Percentiles rank a stretch among this genome's conserved stretches.
Conservation (phyloP, 2,797 vertebrate species). For the Brotogeris chrysoptera region DNA sequence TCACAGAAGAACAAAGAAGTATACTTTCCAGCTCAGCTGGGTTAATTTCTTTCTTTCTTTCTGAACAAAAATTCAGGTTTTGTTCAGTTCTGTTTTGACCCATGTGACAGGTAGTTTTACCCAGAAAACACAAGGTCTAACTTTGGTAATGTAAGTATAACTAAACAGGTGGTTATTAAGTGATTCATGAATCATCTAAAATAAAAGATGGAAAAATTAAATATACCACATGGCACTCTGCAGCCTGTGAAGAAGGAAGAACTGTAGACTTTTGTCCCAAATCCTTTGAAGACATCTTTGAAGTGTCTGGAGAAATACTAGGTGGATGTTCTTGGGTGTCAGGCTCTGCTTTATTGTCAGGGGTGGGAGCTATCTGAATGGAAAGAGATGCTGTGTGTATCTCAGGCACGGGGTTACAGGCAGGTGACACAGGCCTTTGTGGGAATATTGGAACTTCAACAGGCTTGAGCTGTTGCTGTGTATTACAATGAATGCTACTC, state of each 20-base stretch:
- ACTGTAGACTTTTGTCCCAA: conserved; percentile 72
- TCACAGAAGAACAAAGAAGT: neutral
- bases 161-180: conserved; percentile 71
- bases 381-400: conserved; percentile 84
- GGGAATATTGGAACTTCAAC: conserved; percentile 44
- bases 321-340: conserved; percentile 76
- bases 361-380: conserved; percentile 79
- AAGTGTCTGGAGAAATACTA: conserved; percentile 74
- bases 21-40: neutral
- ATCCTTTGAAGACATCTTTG: conserved; percentile 75
- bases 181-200: conserved; percentile 45
- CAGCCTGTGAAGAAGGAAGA: conserved; percentile 71
- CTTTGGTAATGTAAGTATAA: conserved; percentile 43
- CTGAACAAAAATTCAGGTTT: neutral
- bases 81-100: neutral
- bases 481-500: conserved; percentile 63
- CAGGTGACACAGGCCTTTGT: conserved; percentile 58
- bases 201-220: conserved; percentile 68
- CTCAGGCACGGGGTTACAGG: conserved; percentile 62
- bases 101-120: conserved; percentile 71
- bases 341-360: conserved; percentile 69
- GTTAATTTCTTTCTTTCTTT: neutral
- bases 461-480: conserved; percentile 54
- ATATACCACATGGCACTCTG: conserved; percentile 79
- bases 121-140: conserved; percentile 62